Conservation (phyloP, 2,113 vertebrate species). For the Dasyornis broadbenti region DNA sequence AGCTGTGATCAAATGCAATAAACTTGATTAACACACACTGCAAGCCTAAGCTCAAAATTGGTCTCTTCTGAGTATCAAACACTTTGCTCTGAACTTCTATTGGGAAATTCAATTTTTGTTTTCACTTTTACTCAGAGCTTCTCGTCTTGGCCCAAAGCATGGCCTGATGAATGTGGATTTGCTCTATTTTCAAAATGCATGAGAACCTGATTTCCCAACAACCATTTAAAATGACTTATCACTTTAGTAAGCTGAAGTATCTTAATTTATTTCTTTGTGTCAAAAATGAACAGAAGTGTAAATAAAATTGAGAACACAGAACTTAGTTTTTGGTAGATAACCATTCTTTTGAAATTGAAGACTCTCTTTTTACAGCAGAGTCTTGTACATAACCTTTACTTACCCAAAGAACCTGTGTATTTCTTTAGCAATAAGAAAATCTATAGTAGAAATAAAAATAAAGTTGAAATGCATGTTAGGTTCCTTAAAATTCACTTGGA, state of each 20-base stretch:
- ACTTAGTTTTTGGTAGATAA: background rate
- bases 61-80: background rate
- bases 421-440: background rate
- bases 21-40: background rate
- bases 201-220: background rate
- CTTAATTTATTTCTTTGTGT: background rate
- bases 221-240: background rate
- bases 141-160: background rate
- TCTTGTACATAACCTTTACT: background rate
- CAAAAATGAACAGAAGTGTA: slow-evolving; percentile 2
- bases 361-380: background rate
- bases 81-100: background rate
- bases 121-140: background rate
- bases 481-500: slow-evolving; percentile 19
- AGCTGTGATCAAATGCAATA: background rate
- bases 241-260: background rate
- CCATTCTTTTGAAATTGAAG: background rate
- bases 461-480: background rate
- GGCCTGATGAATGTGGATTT: background rate
- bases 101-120: background rate
- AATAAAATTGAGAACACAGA: slow-evolving; percentile 22
- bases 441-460: background rate
- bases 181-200: background rate
- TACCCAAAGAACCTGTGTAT: background rate
- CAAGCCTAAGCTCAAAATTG: background rate